Evolutionary conservation across 2,113 vertebrate genomes (phyloP).

Genomic region (Vidua macroura): DNA sequence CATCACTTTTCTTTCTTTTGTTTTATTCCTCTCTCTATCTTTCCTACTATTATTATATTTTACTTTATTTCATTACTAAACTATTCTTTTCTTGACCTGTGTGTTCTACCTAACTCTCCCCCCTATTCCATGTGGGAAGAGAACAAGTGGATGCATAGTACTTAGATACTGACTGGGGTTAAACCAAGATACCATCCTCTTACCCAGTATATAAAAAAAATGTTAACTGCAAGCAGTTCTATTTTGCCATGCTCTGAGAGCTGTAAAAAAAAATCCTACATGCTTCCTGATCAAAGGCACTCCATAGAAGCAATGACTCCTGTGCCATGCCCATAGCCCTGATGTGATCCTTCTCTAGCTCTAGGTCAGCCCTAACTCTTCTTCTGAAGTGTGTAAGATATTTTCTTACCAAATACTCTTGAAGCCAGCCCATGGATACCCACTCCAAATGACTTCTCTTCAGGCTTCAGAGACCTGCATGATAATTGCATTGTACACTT

Average conservation of each 20-base stretch:
- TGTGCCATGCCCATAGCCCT: background rate
- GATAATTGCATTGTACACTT: background rate
- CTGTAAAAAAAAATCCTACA: background rate
- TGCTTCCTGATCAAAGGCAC: background rate
- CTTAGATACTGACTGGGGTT: background rate
- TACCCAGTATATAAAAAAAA: background rate
- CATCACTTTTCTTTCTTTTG: background rate
- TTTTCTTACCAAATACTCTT: conserved; percentile 74
- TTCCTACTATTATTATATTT: background rate
- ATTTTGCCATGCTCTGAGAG: background rate
- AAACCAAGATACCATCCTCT: background rate
- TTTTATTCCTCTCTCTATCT: background rate
- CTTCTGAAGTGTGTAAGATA: background rate
- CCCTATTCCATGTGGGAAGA: background rate
- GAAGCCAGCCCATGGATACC: conserved; percentile 71
- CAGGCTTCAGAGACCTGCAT: conserved; percentile 72
- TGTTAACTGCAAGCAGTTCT: background rate
- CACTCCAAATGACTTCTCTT: conserved; percentile 79
- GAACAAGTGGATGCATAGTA: background rate
- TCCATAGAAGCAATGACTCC: background rate
- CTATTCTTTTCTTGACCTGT: background rate
- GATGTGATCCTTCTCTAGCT: background rate
- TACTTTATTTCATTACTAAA: background rate
- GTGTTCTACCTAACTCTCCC: background rate
- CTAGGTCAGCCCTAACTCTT: background rate